A percentile compares a stretch with the other conserved stretches of the same genome.
phyloP scores from a whole-genome alignment of 2,113 vertebrate genomes.

The Otocyon megalotis region DNA sequence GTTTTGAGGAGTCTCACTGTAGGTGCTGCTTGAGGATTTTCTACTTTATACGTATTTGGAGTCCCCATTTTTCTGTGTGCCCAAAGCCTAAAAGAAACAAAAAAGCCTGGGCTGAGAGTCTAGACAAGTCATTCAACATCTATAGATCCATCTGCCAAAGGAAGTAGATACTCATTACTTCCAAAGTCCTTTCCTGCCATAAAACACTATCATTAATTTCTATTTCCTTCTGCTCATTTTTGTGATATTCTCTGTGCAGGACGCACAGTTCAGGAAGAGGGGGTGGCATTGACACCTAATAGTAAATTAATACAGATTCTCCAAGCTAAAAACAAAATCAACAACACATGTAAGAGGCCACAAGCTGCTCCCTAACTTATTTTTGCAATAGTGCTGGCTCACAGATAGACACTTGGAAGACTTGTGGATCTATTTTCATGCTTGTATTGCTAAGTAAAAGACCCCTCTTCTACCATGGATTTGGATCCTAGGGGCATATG shows the following conservation, averaged over 20 bases:
- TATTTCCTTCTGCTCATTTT: slow-evolving; percentile 10
- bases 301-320: slow-evolving; percentile 11
- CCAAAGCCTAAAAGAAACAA: slow-evolving; percentile 11
- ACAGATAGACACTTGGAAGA: neutral
- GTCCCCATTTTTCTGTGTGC: neutral
- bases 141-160: neutral
- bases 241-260: neutral
- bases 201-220: neutral
- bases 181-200: neutral
- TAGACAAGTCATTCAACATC: neutral
- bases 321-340: neutral
- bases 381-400: neutral
- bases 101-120: neutral
- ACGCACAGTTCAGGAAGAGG: neutral
- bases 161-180: neutral
- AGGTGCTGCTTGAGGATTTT: neutral
- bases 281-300: neutral
- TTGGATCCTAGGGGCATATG: neutral
- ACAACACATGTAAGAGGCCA: neutral
- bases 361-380: neutral
- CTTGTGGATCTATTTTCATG: neutral
- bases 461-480: neutral
- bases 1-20: neutral
- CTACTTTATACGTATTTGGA: neutral
- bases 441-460: neutral